Conservation (phyloP, 64 coral and sea anemone species). For the Cladopsammia gracilis region DNA sequence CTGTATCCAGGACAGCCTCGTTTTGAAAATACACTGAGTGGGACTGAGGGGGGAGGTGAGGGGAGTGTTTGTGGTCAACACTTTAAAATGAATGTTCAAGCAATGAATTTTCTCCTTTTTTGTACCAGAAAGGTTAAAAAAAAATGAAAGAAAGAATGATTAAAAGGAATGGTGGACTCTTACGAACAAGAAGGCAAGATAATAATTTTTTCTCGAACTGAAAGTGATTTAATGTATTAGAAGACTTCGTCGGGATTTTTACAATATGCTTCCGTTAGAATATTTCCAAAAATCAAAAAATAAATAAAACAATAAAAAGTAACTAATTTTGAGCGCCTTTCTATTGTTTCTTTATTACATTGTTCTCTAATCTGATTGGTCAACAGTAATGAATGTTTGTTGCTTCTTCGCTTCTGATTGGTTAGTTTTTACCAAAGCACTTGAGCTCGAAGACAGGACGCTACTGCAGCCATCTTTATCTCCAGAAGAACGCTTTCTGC, state of each 20-base stretch:
- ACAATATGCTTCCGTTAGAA: too few relatives aligned
- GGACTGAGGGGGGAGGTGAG: neutral
- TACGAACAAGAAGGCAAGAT: too few relatives aligned
- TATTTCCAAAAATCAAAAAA: too few relatives aligned
- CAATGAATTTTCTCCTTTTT: too few relatives aligned
- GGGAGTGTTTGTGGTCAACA: neutral
- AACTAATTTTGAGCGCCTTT: neutral
- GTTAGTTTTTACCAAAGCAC: neutral
- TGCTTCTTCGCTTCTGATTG: constrained; percentile 16
- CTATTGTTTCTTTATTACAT: neutral
- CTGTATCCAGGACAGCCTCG: neutral
- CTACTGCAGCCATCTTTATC: neutral
- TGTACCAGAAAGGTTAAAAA: too few relatives aligned
- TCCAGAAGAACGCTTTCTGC: neutral
- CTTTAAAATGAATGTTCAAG: too few relatives aligned
- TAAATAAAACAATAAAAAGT: too few relatives aligned
- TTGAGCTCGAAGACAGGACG: neutral
- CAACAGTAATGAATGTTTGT: neutral
- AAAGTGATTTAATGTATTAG: too few relatives aligned
- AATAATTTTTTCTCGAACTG: too few relatives aligned
- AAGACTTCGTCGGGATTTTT: too few relatives aligned
- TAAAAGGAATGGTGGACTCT: too few relatives aligned
- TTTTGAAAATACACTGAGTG: neutral
- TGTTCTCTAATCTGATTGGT: neutral
- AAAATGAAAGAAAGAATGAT: too few relatives aligned